Evolutionary conservation across 2,797 vertebrate species (phyloP).

Genomic region (Sebastes nivosus): DNA sequence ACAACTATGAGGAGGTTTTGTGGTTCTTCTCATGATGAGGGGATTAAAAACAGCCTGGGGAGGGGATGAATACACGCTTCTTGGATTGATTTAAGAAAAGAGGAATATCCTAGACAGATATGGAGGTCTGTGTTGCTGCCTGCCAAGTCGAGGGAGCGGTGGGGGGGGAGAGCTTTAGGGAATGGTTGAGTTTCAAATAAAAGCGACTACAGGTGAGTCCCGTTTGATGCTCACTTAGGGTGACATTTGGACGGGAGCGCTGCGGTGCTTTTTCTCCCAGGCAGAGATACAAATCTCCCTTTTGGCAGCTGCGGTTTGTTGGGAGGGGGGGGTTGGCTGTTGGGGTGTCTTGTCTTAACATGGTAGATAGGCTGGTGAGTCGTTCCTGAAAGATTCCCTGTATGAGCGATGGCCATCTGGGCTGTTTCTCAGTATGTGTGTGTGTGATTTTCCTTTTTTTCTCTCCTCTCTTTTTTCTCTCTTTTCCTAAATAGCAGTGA

Average conservation of each 20-base stretch:
- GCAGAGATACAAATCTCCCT: conserved; percentile 72
- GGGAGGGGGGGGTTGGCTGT: conserved; percentile 1
- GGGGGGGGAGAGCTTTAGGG: conserved; percentile 40
- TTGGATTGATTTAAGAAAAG: conserved; percentile 63
- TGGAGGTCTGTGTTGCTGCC: conserved; percentile 33
- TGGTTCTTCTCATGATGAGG: conserved; percentile 55
- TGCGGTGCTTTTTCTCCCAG: conserved; percentile 38
- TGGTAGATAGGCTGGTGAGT: conserved; percentile 60
- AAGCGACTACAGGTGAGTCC: conserved; percentile 64
- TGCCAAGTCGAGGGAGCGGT: conserved; percentile 46
- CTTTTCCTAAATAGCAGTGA: conserved; percentile 67
- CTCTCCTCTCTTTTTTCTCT: conserved; percentile 27
- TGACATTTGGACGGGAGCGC: conserved; percentile 57
- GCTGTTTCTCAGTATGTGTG: conserved; percentile 40
- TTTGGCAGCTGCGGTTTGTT: conserved; percentile 61
- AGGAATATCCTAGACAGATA: conserved; percentile 60
- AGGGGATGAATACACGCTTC: conserved; percentile 42
- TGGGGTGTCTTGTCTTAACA: conserved; percentile 67
- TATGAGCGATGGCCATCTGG: conserved; percentile 73
- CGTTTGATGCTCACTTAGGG: conserved; percentile 64
- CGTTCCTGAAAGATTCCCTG: conserved; percentile 67
- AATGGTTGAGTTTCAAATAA: conserved; percentile 66
- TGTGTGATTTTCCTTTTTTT: conserved; percentile 26
- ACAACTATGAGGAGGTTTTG: conserved; percentile 51
- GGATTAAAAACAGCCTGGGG: conserved; percentile 60